Evolutionary conservation across 2,113 vertebrate species (phyloP).

Genomic region (Microtus richardsoni): DNA sequence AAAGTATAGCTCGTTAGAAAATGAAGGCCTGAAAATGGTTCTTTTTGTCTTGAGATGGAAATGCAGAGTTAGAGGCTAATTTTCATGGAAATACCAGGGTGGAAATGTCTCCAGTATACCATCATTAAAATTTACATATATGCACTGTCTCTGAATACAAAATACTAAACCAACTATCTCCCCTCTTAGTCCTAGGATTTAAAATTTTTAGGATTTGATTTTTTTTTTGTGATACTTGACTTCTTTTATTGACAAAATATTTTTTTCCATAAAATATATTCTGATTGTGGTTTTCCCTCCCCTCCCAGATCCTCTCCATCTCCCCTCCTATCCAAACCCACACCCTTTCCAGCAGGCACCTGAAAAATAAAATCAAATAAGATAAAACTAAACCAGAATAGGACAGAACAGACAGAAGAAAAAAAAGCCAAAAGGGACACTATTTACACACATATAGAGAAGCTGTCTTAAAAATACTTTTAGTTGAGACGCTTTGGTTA

Average conservation of each 20-base stretch:
- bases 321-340: background rate
- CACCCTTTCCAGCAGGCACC: background rate
- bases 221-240: slow-evolving; percentile 24
- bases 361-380: background rate
- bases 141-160: slow-evolving; percentile 69
- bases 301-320: too few relatives aligned
- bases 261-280: background rate
- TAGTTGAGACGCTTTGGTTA: background rate
- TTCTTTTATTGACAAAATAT: background rate
- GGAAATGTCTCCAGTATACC: slow-evolving; percentile 77
- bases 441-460: background rate
- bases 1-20: slow-evolving; percentile 83
- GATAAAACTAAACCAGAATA: background rate
- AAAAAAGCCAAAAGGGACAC: background rate
- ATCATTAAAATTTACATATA: slow-evolving; percentile 83
- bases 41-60: slow-evolving; percentile 81
- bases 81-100: slow-evolving; percentile 85
- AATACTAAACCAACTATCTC: slow-evolving; percentile 65
- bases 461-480: slow-evolving; percentile 12
- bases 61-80: slow-evolving; percentile 84
- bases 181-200: slow-evolving; percentile 70
- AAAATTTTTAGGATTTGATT: slow-evolving; percentile 32
- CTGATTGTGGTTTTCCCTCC: background rate
- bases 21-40: slow-evolving; percentile 84
- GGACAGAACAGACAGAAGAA: background rate